Percentiles rank a stretch among this genome's conserved stretches.
Evolutionary conservation across 1,140 invertebrate species (phyloP).

Genomic region (Ylistrum balloti): DNA sequence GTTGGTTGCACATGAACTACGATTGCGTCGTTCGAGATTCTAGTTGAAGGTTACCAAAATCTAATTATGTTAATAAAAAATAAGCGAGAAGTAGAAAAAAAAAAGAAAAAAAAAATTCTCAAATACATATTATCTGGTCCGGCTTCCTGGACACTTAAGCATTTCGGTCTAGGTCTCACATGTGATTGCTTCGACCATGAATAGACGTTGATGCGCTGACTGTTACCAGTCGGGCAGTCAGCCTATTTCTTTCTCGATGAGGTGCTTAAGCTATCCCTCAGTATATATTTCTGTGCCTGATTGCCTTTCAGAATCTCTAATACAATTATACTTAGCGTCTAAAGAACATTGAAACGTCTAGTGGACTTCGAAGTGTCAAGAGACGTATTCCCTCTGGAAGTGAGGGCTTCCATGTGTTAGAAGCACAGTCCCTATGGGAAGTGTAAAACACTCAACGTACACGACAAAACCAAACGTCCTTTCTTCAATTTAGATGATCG

Average conservation of each 20-base stretch:
- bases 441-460: not conserved
- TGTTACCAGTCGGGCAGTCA: not conserved
- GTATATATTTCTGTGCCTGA: not conserved
- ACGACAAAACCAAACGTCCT: not conserved
- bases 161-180: not conserved
- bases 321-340: not conserved
- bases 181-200: not conserved
- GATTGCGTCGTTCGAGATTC: no score
- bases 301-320: not conserved
- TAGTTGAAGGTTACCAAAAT: no score
- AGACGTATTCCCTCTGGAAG: not conserved
- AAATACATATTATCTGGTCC: no score
- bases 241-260: not conserved
- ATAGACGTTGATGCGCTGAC: not conserved
- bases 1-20: no score
- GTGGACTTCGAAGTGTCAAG: conserved; percentile 10
- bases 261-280: not conserved
- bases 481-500: not conserved
- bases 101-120: no score
- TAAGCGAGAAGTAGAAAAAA: no score
- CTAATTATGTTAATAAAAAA: no score
- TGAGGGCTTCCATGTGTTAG: not conserved
- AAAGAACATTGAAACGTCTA: conserved; percentile 27
- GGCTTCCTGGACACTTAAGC: not conserved
- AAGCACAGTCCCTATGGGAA: not conserved